Percentiles rank a stretch among this genome's conserved stretches.
Conservation (phyloP, 2,888 invertebrate genomes). For the Caenorhabditis macrosperma region DNA sequence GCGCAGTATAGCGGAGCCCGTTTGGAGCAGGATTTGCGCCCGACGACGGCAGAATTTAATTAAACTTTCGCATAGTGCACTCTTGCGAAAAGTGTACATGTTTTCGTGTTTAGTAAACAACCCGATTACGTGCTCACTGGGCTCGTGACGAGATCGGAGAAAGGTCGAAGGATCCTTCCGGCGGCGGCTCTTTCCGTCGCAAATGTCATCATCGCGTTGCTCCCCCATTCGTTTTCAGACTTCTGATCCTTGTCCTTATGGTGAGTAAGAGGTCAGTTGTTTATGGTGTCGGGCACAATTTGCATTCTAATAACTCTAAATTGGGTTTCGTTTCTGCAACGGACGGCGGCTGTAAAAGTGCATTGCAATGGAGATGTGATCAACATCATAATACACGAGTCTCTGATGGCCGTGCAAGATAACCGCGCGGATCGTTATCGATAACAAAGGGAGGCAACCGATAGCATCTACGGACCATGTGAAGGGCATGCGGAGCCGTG, state of each 20-base stretch:
- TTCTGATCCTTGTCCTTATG: background rate
- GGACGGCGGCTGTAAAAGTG: constrained; percentile 2
- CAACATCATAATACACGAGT: constrained; percentile 7
- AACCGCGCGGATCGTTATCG: background rate
- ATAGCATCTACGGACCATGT: constrained; percentile 3
- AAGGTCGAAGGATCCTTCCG: constrained; percentile 10
- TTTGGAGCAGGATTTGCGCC: background rate
- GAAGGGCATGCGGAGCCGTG: constrained; percentile 13
- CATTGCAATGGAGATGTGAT: constrained; percentile 2
- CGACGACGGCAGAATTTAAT: constrained; percentile 1
- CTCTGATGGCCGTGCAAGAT: background rate
- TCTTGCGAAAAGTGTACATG: background rate
- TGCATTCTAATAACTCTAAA: background rate
- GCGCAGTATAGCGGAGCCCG: background rate
- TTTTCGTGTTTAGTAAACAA: constrained; percentile 9
- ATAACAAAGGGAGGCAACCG: background rate
- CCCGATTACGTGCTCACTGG: constrained; percentile 10
- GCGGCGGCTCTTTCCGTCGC: background rate
- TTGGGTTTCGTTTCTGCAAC: background rate
- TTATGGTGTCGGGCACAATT: background rate
- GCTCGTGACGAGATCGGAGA: constrained; percentile 5
- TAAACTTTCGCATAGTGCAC: constrained; percentile 21
- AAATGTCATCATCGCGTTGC: background rate
- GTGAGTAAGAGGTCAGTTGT: constrained; percentile 2
- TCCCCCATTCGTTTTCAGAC: background rate